phyloP scores from a whole-genome alignment of 2,888 invertebrate genomes.

The Lordiphosa fenestrarum region DNA sequence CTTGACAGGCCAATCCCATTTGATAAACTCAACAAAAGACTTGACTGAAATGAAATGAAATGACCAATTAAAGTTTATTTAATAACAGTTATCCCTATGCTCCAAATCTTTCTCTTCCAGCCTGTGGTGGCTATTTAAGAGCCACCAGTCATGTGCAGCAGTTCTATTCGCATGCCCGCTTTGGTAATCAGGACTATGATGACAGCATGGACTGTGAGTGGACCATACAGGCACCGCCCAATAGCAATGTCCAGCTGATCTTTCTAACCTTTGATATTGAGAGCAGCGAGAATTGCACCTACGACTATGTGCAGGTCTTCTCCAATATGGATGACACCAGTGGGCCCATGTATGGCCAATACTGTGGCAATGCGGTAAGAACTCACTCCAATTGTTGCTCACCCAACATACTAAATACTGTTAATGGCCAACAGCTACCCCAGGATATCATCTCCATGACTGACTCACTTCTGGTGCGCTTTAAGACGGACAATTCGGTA shows the following conservation, averaged over 20 bases:
- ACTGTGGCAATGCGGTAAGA: conserved; percentile 92
- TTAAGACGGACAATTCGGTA: conserved; percentile 94
- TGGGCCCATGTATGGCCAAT: conserved; percentile 90
- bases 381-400: conserved; percentile 11
- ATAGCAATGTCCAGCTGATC: conserved; percentile 89
- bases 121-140: conserved; percentile 94
- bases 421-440: conserved; percentile 85
- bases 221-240: conserved; percentile 92
- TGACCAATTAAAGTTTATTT: too few relatives aligned
- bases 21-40: too few relatives aligned
- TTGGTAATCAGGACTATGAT: conserved; percentile 94
- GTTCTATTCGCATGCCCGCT: conserved; percentile 96
- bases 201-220: conserved; percentile 96
- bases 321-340: conserved; percentile 92
- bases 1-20: too few relatives aligned
- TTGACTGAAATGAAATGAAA: too few relatives aligned
- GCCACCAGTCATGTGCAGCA: conserved; percentile 91
- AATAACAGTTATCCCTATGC: too few relatives aligned
- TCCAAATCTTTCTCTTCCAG: conserved; percentile 81
- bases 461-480: conserved; percentile 92
- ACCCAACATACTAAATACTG: neutral
- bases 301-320: conserved; percentile 96
- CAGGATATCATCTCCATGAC: conserved; percentile 93
- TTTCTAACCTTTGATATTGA: conserved; percentile 89
- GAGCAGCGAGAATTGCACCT: conserved; percentile 94